Evolutionary conservation across 2,888 invertebrate species (phyloP).

Genomic region (Eulithis prunata): DNA sequence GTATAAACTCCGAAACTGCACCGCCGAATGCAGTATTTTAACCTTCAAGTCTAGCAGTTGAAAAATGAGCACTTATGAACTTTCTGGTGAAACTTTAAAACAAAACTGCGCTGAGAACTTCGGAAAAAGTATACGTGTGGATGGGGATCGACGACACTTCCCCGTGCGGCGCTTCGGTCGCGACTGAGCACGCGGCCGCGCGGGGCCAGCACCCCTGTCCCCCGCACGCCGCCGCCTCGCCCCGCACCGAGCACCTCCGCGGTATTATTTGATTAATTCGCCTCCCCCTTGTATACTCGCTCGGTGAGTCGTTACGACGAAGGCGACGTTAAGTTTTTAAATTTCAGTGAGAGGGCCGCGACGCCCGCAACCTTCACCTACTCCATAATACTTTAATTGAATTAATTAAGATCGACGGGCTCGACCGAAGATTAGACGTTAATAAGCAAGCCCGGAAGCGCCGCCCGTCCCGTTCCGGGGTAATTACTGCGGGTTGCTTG

Average conservation of each 20-base stretch:
- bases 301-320: slow-evolving; percentile 81
- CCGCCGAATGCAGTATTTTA: slow-evolving; percentile 69
- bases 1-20: slow-evolving; percentile 76
- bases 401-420: slow-evolving; percentile 78
- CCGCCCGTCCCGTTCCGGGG: slow-evolving; percentile 68
- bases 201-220: slow-evolving; percentile 44
- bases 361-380: slow-evolving; percentile 82
- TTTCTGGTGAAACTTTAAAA: slow-evolving; percentile 79
- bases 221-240: slow-evolving; percentile 15
- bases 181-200: slow-evolving; percentile 82
- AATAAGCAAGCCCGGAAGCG: slow-evolving; percentile 78
- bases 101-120: slow-evolving; percentile 79
- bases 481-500: slow-evolving; percentile 70
- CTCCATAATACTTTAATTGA: slow-evolving; percentile 78
- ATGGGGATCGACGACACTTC: slow-evolving; percentile 78
- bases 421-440: slow-evolving; percentile 79
- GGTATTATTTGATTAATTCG: slow-evolving; percentile 85
- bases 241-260: slow-evolving; percentile 61
- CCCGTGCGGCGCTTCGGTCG: slow-evolving; percentile 76
- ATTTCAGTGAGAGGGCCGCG: slow-evolving; percentile 78
- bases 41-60: slow-evolving; percentile 67
- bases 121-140: slow-evolving; percentile 80
- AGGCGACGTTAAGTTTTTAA: slow-evolving; percentile 82
- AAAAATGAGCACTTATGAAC: slow-evolving; percentile 75
- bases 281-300: slow-evolving; percentile 83